Conservation (phyloP, 2,113 vertebrate genomes). For the Chelonoidis abingdonii region DNA sequence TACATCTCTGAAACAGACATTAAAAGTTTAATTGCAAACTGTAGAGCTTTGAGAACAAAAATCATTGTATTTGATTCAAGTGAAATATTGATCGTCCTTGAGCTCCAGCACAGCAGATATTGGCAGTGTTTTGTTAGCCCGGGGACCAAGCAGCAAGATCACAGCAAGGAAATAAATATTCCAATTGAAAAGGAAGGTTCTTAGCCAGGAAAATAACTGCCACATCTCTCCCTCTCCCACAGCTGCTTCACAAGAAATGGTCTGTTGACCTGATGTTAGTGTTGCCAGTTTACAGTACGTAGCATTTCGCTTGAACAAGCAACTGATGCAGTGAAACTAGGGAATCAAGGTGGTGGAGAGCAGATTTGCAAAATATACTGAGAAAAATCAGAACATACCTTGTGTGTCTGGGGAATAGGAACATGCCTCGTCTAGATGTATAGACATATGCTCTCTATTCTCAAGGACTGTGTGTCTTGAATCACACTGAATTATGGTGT, state of each 20-base stretch:
- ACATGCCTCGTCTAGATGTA: slow-evolving; percentile 59
- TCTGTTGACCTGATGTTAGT: slow-evolving; percentile 61
- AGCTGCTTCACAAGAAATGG: slow-evolving; percentile 43
- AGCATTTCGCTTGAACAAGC: slow-evolving; percentile 51
- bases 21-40: slow-evolving; percentile 60
- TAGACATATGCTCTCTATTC: slow-evolving; percentile 61
- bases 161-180: slow-evolving; percentile 67
- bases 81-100: slow-evolving; percentile 55
- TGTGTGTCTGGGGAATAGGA: slow-evolving; percentile 60
- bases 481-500: slow-evolving; percentile 12
- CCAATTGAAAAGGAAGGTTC: slow-evolving; percentile 46
- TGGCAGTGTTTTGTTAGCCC: slow-evolving; percentile 58
- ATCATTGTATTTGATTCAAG: slow-evolving; percentile 69
- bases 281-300: slow-evolving; percentile 52
- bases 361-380: slow-evolving; percentile 70
- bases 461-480: not conserved
- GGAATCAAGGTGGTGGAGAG: slow-evolving; percentile 58
- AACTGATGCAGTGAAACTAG: slow-evolving; percentile 42
- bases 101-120: slow-evolving; percentile 49
- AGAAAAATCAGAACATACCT: slow-evolving; percentile 66
- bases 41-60: slow-evolving; percentile 64
- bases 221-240: slow-evolving; percentile 42
- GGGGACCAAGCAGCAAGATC: slow-evolving; percentile 47
- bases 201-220: slow-evolving; percentile 12
- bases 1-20: not conserved